phyloP scores from a whole-genome alignment of 2,113 vertebrate genomes.

The Ailurus styani region DNA sequence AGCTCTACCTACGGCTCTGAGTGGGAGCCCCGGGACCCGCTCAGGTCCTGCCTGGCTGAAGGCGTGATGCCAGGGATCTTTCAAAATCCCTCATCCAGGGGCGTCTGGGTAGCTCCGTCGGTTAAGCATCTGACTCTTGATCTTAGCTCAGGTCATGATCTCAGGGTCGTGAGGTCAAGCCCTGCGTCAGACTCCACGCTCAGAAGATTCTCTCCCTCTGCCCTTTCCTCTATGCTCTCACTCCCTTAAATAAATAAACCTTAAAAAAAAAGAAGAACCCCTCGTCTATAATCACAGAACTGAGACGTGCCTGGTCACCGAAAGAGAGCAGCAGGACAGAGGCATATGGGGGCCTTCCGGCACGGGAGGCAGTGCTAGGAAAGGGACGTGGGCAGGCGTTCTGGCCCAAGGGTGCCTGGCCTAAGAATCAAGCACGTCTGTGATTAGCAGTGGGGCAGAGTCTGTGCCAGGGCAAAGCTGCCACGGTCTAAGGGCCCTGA shows the following conservation, averaged over 20 bases:
- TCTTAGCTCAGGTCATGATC: neutral
- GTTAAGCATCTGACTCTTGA: neutral
- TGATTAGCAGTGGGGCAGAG: no score
- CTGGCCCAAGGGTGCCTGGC: neutral
- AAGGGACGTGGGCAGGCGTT: neutral
- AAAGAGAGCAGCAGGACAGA: neutral
- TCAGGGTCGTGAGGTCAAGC: neutral
- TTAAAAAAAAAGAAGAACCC: neutral
- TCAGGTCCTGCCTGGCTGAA: neutral
- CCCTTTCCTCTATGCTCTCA: neutral
- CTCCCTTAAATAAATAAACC: neutral
- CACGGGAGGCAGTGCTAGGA: rapidly evolving
- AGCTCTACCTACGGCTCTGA: rapidly evolving
- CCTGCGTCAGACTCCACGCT: neutral
- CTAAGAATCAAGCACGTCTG: rapidly evolving
- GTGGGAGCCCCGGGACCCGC: neutral
- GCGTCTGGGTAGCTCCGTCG: neutral
- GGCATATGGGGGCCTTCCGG: rapidly evolving
- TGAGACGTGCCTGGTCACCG: rapidly evolving
- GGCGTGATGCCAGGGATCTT: rapidly evolving
- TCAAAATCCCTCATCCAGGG: neutral
- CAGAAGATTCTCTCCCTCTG: neutral
- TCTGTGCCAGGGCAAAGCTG: neutral
- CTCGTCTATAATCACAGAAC: neutral
- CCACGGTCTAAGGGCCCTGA: neutral